Conservation (phyloP, 1,140 invertebrate species). For the Philopotamus ludificatus region DNA sequence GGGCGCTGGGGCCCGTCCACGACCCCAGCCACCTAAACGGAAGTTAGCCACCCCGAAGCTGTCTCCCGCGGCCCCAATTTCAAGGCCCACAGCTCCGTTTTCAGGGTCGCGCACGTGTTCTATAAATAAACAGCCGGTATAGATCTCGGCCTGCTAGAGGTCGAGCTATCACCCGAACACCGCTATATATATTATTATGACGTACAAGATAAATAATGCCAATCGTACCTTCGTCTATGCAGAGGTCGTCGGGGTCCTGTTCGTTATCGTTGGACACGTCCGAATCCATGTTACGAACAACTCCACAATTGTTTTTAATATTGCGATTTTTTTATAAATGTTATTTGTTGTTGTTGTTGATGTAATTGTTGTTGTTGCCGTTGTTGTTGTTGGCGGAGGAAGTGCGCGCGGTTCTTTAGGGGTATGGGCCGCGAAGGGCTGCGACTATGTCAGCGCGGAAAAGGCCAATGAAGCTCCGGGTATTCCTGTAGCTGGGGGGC, state of each 20-base stretch:
- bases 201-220: neutral
- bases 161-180: slow-evolving; percentile 9
- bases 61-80: slow-evolving; percentile 22
- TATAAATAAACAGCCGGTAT: slow-evolving; percentile 36
- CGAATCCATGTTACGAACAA: slow-evolving; percentile 6
- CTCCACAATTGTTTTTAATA: no score
- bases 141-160: slow-evolving; percentile 22
- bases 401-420: no score
- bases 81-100: slow-evolving; percentile 4
- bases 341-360: no score
- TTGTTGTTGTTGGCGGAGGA: no score
- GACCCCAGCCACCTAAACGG: neutral
- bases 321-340: no score
- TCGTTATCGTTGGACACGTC: slow-evolving; percentile 24
- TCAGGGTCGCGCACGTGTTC: slow-evolving; percentile 38
- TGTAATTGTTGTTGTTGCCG: no score
- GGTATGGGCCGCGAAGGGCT: slow-evolving; percentile 14
- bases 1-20: neutral
- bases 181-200: neutral
- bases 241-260: slow-evolving; percentile 7
- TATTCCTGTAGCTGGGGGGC: slow-evolving; percentile 46
- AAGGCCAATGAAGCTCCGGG: slow-evolving; percentile 44
- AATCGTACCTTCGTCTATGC: slow-evolving; percentile 24
- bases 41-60: slow-evolving; percentile 25
- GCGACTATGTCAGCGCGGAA: slow-evolving; percentile 16